These are phyloP conservation scores for Leucophenga maculata DNA, from an alignment of 2,888 invertebrate genomes.

Conservation along the genomic window DNA sequence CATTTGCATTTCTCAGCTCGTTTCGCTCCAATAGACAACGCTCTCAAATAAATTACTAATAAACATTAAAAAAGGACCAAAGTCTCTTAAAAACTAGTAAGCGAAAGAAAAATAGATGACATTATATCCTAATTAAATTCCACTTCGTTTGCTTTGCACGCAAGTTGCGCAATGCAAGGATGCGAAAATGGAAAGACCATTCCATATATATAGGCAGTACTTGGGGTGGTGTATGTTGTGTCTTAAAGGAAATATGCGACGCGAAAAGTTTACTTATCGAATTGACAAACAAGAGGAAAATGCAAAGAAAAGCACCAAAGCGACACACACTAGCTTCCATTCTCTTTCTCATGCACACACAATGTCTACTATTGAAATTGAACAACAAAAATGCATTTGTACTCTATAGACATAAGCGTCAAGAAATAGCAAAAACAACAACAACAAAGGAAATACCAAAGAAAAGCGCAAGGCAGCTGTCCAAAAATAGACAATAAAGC, in stretches of 20 bases:
- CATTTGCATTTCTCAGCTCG: no score
- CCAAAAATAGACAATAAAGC: neutral
- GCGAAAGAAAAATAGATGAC: slow-evolving; percentile 44
- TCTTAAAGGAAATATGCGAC: neutral
- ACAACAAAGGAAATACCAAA: neutral
- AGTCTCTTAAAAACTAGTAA: neutral
- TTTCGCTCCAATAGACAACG: no score
- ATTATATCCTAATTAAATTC: slow-evolving; percentile 63
- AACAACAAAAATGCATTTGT: slow-evolving; percentile 64
- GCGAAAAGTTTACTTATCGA: neutral
- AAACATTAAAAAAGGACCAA: no score
- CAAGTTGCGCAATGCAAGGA: no score
- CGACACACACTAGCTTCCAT: no score
- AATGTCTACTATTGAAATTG: slow-evolving; percentile 45
- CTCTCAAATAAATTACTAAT: no score
- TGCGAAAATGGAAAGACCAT: no score
- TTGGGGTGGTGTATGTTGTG: no score
- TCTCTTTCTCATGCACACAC: no score
- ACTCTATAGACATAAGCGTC: slow-evolving; percentile 45
- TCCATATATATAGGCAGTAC: no score
- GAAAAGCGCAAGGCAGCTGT: slow-evolving; percentile 13
- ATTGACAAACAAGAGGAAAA: neutral
- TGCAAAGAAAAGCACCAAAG: neutral
- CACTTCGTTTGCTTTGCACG: neutral
- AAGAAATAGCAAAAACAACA: slow-evolving; percentile 32